Conservation (phyloP, 2,888 invertebrate genomes). For the Linnaemya vulpina region DNA sequence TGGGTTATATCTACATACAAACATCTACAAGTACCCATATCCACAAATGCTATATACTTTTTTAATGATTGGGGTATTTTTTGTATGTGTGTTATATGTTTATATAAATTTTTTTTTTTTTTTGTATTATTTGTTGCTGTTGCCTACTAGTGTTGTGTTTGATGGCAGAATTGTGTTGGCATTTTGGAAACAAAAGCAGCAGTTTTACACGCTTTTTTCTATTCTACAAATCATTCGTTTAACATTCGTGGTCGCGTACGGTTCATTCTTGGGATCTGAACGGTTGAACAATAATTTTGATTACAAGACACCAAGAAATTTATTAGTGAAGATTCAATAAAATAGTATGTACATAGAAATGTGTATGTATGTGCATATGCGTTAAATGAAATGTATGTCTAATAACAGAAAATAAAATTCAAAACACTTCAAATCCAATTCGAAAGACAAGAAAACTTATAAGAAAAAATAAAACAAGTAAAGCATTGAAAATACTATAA, state of each 20-base stretch:
- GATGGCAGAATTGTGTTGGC: conserved; percentile 62
- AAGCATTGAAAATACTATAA: neutral
- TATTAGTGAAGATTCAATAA: neutral
- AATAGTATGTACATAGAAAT: neutral
- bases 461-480: neutral
- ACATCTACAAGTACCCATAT: conserved; percentile 12
- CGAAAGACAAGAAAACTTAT: conserved; percentile 15
- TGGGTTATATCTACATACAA: conserved; percentile 59
- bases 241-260: conserved; percentile 80
- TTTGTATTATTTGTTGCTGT: conserved; percentile 66
- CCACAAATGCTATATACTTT: conserved; percentile 33
- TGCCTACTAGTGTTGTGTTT: conserved; percentile 39
- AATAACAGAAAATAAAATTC: neutral
- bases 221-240: conserved; percentile 81
- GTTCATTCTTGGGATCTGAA: conserved; percentile 76
- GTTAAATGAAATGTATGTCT: neutral
- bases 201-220: conserved; percentile 78
- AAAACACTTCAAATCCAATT: neutral
- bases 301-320: conserved; percentile 21
- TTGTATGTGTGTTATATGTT: conserved; percentile 34
- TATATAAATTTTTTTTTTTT: conserved; percentile 73
- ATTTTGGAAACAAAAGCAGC: conserved; percentile 72
- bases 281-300: conserved; percentile 72
- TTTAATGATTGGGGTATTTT: conserved; percentile 65
- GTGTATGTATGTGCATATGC: neutral